Base-by-base conservation (phyloP, 2,888 invertebrate genomes). In the Dysmachus trigonus region DNA sequence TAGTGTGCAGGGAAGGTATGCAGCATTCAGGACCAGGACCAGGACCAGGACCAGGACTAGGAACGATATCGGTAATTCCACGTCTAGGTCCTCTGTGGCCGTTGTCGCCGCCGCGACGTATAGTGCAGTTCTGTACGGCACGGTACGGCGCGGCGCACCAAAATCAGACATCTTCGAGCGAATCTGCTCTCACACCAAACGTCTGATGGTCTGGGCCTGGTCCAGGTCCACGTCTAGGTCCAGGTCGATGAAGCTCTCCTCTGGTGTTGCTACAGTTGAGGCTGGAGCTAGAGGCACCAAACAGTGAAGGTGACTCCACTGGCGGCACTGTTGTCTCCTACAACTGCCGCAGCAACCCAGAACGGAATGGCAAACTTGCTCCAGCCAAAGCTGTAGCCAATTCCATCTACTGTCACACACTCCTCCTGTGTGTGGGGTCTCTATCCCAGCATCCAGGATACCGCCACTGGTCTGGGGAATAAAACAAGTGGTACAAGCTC, bases 401-500 rank as follows among this genome's bases (percentile, higher is more conserved):
- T n/a, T 30, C 81, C 13, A 38, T 18, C 83, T 27, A 82, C 18
- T 38, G 77, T 41, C 77, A 30, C 62, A 62, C 83, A 38, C 38
- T 71, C 72, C 22, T 13, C 31, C 72, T 83, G 13, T 41, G 83
- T 83, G 38, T 18, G 47, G 47, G 47, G 47, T 83, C 83, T 10
- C 38, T 41, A 15, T 15, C 38, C 53, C 53, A 10, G 53, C n/a
- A 53, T 53, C 53, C 53, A 22, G 53, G 51, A 51, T 51, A 5
- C 51, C n/a, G 51, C 0, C 0, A 27, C 83, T 83, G 38, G 72
- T 41, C 72, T 83, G 83, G 83, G 83, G 83, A 83, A 83, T 71
- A 83, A 83, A 83, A 83, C 83, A 83, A 83, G 72, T 83, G 71
- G 83, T 83, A 85, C 85, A 74, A 53, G 85, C 31, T 74, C 74